These are phyloP conservation scores for Pelecanoides urinatrix DNA, from an alignment of 2,113 vertebrate species.

Conservation along the genomic window DNA sequence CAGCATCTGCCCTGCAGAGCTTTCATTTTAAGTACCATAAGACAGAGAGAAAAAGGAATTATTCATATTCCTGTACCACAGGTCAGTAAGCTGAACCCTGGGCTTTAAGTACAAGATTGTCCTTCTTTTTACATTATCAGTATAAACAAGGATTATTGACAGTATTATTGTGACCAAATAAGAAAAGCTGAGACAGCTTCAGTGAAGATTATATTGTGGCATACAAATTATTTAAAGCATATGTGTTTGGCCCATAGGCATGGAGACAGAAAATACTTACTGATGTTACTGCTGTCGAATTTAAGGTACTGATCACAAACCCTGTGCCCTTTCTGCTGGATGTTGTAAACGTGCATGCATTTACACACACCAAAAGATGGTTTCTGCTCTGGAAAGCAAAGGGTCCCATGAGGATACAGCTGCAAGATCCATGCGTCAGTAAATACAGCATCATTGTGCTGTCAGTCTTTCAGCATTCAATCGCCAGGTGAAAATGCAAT, in stretches of 20 bases:
- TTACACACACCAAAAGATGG: neutral
- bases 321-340: neutral
- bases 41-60: slow-evolving; percentile 19
- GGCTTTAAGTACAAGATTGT: neutral
- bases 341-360: neutral
- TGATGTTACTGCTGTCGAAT: neutral
- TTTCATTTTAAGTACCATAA: slow-evolving; percentile 48
- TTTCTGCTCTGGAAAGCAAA: slow-evolving; percentile 16
- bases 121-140: neutral
- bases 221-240: neutral
- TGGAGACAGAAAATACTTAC: neutral
- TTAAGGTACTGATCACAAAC: neutral
- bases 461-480: neutral
- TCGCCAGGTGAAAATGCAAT: slow-evolving; percentile 8
- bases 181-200: neutral
- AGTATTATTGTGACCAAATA: neutral
- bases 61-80: slow-evolving; percentile 11
- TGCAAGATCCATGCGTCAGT: neutral
- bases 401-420: neutral
- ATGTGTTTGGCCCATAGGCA: neutral
- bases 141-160: slow-evolving; percentile 36
- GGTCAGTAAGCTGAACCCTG: slow-evolving; percentile 27
- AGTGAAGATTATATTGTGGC: neutral
- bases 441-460: neutral
- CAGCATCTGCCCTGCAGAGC: slow-evolving; percentile 59